Evolutionary conservation across 2,113 vertebrate species (phyloP), one percentile per base, ranked within the genome.

Genomic region (Piprites chloris): DNA sequence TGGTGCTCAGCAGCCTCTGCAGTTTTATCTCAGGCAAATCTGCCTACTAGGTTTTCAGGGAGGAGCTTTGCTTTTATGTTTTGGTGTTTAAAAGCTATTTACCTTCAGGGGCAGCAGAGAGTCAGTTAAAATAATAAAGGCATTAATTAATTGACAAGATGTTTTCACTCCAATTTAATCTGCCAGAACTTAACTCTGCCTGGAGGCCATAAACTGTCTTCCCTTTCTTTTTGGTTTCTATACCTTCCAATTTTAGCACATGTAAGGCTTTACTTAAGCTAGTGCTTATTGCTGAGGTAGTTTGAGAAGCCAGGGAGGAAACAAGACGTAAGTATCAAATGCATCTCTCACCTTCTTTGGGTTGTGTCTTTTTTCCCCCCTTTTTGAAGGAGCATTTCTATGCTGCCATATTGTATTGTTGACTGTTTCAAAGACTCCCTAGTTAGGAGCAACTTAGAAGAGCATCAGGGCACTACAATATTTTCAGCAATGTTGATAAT

Each of bases 61-160:
- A 41, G n/a, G 21, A 39, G 46, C 21, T 81, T 66, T 22, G 8
- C 44, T 86, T 91, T 66, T 42, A 71, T 58, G 4, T 13, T 89
- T 26, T 71, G 41, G 21, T 47, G 50, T 81, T 93, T 89, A 78
- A 74, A 91, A 89, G 44, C 53, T 17, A 3, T 0, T 3, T 77
- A 49, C 49, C 46, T 49, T 65, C 41, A 58, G 41, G 33, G 91
- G 76, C 52, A 72, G 80, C 68, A 68, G 75, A 89, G 44, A 46
- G 6, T 90, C 86, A 87, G 80, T 90, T 93, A 93, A 93, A 92
- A 95, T 90, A 95, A 93, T 92, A 96, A 93, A 81, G 89, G 56
- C 86, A 78, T 55, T 96, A 93, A 95, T 95, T 96, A 95, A 90
- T 87, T 90, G 94, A 92, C 94, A 96, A 93, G 93, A 93, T 97